These are phyloP conservation scores for Nycticryphes semicollaris DNA, from an alignment of 2,113 vertebrate species.

Conservation along the genomic window DNA sequence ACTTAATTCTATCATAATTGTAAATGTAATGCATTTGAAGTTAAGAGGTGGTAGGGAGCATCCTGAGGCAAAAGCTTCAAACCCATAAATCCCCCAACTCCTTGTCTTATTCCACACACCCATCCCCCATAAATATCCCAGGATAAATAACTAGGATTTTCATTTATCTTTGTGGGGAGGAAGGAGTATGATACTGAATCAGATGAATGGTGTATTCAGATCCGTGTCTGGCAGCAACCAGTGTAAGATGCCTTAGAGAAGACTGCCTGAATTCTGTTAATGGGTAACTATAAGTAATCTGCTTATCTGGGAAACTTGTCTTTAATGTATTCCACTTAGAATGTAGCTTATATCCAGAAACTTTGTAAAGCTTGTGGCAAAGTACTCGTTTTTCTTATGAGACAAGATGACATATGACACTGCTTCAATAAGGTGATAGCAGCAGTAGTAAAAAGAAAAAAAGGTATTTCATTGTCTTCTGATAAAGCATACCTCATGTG, in stretches of 20 bases:
- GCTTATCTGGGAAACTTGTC: neutral
- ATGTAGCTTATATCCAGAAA: neutral
- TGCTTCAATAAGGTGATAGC: neutral
- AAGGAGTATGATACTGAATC: neutral
- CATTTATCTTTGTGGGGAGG: neutral
- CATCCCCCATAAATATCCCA: neutral
- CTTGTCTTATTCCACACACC: neutral
- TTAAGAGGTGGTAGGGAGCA: neutral
- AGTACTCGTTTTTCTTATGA: neutral
- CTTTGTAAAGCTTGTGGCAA: neutral
- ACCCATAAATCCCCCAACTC: neutral
- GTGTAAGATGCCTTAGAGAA: neutral
- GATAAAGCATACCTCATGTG: neutral
- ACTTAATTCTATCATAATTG: neutral
- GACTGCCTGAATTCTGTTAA: neutral
- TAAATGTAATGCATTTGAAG: neutral
- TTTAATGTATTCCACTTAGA: neutral
- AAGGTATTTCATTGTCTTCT: neutral
- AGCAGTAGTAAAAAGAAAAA: neutral
- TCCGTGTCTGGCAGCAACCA: neutral
- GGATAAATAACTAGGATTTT: neutral
- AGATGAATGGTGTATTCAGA: neutral
- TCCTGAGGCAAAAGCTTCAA: neutral
- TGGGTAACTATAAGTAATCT: neutral
- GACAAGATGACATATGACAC: neutral